Evolutionary conservation across 2,113 vertebrate species (phyloP), one percentile per base, ranked within the genome.

Genomic region (Callipepla californica): DNA sequence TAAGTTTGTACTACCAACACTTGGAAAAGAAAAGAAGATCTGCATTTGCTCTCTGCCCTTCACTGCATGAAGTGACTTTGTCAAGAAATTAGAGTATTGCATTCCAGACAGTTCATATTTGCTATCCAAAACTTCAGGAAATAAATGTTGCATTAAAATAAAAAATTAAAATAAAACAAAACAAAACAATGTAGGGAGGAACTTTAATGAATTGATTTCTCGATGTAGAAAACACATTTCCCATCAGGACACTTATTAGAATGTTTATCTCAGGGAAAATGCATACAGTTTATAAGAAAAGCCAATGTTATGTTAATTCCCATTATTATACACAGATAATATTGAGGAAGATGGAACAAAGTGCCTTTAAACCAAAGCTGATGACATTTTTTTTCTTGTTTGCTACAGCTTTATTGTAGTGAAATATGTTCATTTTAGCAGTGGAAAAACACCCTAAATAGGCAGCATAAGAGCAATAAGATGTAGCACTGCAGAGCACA

Each of bases 341-440:
- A 92, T 87, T 89, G 93, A 95, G 82, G 88, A 94, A 94, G 96
- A 96, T 85, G 92, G 95, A 95, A 92, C 47, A 91, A 97, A 93
- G 47, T 90, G 97, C 94, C 94, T 97, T 94, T 97, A 97, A 97
- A 98, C 77, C 62, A 84, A 97, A 96, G 95, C 91, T 90, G 94
- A 95, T 89, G 81, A 87, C 38, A 1, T 95, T 96, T 97, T 96
- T 95, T 94, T 94, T 53, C 95, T 92, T 92, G 57, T 95, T 96
- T 78, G 85, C 94, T 97, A 96, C 97, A 96, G 97, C 96, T 97
- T 98, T 98, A 98, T 98, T 96, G 97, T 97, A 94, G 95, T 97
- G 95, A 98, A 98, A 98, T 98, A 97, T 85, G 95, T 96, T 95
- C 83, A 50, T 95, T 96, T 97, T 96, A 95, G 95, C 95, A 73